Evolutionary conservation across 2,797 vertebrate genomes (phyloP).

Genomic region (Semaprochilodus insignis): DNA sequence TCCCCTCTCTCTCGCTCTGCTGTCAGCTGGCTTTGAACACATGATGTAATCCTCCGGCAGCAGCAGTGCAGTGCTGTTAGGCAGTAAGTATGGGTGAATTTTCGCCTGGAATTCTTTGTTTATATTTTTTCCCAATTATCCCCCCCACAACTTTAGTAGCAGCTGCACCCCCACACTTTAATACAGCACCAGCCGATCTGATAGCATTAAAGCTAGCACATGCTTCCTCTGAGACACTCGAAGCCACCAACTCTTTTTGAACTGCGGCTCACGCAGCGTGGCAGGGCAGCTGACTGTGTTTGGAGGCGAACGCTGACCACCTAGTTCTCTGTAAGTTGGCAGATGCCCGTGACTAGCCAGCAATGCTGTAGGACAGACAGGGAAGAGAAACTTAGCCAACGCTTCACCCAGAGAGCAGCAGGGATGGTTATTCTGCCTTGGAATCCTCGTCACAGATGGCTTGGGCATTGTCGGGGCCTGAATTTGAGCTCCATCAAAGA

Average conservation of each 20-base stretch:
- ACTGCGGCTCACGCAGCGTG: not conserved
- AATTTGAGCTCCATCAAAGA: no score
- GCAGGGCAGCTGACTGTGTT: not conserved
- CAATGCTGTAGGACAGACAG: not conserved
- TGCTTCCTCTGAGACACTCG: not conserved
- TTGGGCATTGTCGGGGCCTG: no score
- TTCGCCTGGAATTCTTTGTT: not conserved
- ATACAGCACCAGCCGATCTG: not conserved
- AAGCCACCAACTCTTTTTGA: not conserved
- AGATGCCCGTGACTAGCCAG: not conserved
- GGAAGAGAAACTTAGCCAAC: not conserved
- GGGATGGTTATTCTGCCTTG: not conserved
- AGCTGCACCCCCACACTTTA: not conserved
- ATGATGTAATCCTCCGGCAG: not conserved
- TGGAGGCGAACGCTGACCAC: not conserved
- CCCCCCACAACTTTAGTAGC: not conserved
- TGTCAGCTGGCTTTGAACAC: not conserved
- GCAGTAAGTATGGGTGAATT: not conserved
- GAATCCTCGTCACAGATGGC: not conserved
- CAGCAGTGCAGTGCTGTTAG: not conserved
- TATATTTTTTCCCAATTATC: not conserved
- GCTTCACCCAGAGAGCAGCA: not conserved
- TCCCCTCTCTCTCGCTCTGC: not conserved
- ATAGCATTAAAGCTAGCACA: not conserved
- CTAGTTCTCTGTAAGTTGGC: not conserved